These are phyloP conservation scores for Lydus trimaculatus DNA, from an alignment of 2,888 invertebrate species.

Conservation along the genomic window DNA sequence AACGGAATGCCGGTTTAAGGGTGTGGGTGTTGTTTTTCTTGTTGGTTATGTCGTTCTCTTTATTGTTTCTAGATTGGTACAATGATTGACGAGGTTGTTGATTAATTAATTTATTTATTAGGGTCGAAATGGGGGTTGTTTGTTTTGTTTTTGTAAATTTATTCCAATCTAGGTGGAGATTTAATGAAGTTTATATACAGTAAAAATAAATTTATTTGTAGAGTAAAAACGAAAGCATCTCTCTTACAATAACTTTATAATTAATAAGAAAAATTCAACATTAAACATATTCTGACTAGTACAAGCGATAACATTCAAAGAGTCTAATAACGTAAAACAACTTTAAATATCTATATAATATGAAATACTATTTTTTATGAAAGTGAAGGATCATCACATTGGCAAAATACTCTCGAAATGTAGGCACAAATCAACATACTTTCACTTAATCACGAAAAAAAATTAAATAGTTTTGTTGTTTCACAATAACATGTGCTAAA, in stretches of 20 bases:
- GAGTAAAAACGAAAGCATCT: conserved; percentile 57
- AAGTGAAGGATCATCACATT: conserved; percentile 56
- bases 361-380: conserved; percentile 48
- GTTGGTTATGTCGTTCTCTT: conserved; percentile 93
- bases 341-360: conserved; percentile 41
- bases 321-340: conserved; percentile 56
- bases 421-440: conserved; percentile 37
- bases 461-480: conserved; percentile 13
- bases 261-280: conserved; percentile 55
- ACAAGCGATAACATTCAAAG: conserved; percentile 53
- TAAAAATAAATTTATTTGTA: conserved; percentile 60
- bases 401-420: conserved; percentile 51
- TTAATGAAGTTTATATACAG: conserved; percentile 35
- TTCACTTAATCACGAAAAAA: conserved; percentile 27
- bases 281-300: conserved; percentile 58
- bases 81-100: conserved; percentile 81
- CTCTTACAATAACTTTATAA: conserved; percentile 53
- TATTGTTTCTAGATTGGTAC: conserved; percentile 98
- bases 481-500: conserved; percentile 44
- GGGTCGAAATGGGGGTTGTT: neutral
- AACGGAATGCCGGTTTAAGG: conserved; percentile 93
- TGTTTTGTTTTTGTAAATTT: neutral
- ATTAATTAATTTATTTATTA: neutral
- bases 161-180: neutral
- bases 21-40: conserved; percentile 96